Conservation (phyloP, 2,888 invertebrate species). For the Cosmorhoe ocellata region DNA sequence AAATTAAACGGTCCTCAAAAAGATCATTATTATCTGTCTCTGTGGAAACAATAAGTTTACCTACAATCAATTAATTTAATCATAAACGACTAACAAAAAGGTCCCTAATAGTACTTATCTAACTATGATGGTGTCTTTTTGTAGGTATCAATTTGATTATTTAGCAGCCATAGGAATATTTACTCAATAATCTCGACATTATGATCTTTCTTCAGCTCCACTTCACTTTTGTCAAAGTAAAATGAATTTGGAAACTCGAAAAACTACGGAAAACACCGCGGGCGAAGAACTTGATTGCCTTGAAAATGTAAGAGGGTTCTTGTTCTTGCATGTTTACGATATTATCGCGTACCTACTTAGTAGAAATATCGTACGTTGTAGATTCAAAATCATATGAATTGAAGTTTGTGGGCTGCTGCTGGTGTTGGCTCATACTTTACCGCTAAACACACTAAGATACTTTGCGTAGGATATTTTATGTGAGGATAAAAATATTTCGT, state of each 20-base stretch:
- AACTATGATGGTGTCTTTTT: too few species aligned
- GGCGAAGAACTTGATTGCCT: slow-evolving; percentile 16
- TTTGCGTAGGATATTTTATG: too few species aligned
- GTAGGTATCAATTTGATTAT: too few species aligned
- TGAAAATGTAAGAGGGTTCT: slow-evolving; percentile 20
- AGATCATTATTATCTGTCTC: not conserved
- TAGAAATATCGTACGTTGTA: slow-evolving; percentile 4
- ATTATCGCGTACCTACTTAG: slow-evolving; percentile 14
- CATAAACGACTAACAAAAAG: too few species aligned
- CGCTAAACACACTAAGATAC: too few species aligned
- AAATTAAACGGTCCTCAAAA: slow-evolving; percentile 58
- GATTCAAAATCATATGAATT: slow-evolving; percentile 16
- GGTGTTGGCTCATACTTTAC: slow-evolving; percentile 2
- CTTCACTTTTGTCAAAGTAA: slow-evolving; percentile 18
- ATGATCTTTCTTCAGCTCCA: slow-evolving; percentile 2
- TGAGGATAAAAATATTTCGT: too few species aligned
- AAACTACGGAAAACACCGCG: slow-evolving; percentile 5
- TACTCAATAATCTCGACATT: too few species aligned
- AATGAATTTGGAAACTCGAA: slow-evolving; percentile 18
- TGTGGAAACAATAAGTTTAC: too few species aligned
- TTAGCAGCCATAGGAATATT: too few species aligned
- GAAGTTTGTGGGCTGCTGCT: slow-evolving; percentile 14
- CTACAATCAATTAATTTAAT: too few species aligned
- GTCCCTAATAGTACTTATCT: too few species aligned
- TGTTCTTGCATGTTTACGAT: slow-evolving; percentile 16